Evolutionary conservation across 2,888 invertebrate species (phyloP).

Genomic region (Papilio elwesi): DNA sequence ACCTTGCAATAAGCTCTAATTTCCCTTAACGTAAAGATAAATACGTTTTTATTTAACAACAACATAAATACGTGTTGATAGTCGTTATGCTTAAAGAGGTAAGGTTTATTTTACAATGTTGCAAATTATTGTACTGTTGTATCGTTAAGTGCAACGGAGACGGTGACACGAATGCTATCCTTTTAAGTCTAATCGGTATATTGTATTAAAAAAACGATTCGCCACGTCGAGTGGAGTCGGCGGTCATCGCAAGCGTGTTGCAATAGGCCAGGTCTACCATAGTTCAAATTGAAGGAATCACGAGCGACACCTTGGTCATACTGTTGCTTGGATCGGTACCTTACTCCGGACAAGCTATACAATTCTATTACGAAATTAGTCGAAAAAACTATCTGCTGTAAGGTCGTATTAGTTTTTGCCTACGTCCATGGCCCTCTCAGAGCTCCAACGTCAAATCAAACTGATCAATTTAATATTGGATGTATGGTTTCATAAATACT

Average conservation of each 20-base stretch:
- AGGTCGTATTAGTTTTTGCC: background rate
- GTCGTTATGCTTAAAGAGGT: background rate
- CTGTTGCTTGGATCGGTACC: background rate
- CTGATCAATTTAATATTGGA: background rate
- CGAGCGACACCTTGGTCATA: background rate
- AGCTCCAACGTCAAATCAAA: background rate
- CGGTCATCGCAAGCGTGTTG: conserved; percentile 24
- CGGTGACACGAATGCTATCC: conserved; percentile 76
- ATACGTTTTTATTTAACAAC: background rate
- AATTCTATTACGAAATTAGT: background rate
- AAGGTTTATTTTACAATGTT: conserved; percentile 8
- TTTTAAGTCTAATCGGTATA: conserved; percentile 75
- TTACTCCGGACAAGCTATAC: background rate
- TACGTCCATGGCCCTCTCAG: background rate
- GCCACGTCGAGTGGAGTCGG: conserved; percentile 41
- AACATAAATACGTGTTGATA: conserved; percentile 4
- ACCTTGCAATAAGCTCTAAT: conserved; percentile 8
- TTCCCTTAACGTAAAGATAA: background rate
- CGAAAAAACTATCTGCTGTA: background rate
- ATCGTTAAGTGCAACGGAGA: conserved; percentile 59
- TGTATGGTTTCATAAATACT: background rate
- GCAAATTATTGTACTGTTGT: conserved; percentile 48
- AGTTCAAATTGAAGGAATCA: background rate
- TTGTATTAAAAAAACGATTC: conserved; percentile 59
- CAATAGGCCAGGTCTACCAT: conserved; percentile 41